Evolutionary conservation across 2,888 invertebrate species (phyloP).

Genomic region (Napeogenes inachia): DNA sequence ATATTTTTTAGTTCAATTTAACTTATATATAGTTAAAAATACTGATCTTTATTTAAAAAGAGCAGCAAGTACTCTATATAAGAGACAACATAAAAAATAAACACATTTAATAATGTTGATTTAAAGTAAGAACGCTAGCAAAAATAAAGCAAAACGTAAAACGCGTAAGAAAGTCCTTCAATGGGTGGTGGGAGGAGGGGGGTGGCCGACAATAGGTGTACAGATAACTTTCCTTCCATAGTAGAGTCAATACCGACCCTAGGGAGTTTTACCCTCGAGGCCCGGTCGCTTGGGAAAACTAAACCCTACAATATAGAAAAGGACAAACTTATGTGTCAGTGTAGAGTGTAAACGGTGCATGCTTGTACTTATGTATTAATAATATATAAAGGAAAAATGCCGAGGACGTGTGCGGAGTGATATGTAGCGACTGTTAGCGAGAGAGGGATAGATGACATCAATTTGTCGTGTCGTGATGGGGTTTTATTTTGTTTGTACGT

Average conservation of each 20-base stretch:
- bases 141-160: slow-evolving; percentile 71
- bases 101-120: slow-evolving; percentile 24
- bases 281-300: slow-evolving; percentile 77
- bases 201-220: slow-evolving; percentile 75
- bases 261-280: slow-evolving; percentile 77
- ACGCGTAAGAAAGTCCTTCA: slow-evolving; percentile 73
- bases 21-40: no score
- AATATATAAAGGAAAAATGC: slow-evolving; percentile 78
- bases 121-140: slow-evolving; percentile 28
- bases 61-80: not conserved
- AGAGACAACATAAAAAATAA: not conserved
- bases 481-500: slow-evolving; percentile 74
- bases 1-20: no score
- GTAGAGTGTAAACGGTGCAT: slow-evolving; percentile 56
- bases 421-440: slow-evolving; percentile 75
- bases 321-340: slow-evolving; percentile 55
- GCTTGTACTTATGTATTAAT: slow-evolving; percentile 75
- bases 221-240: slow-evolving; percentile 77
- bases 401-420: slow-evolving; percentile 74
- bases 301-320: slow-evolving; percentile 77
- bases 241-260: slow-evolving; percentile 77
- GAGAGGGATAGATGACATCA: slow-evolving; percentile 76
- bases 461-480: slow-evolving; percentile 77
- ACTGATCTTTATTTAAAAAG: not conserved
- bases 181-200: slow-evolving; percentile 49